These are phyloP conservation scores for Acrocephalus kingi DNA, from an alignment of 2,113 vertebrate genomes.

Conservation along the genomic window DNA sequence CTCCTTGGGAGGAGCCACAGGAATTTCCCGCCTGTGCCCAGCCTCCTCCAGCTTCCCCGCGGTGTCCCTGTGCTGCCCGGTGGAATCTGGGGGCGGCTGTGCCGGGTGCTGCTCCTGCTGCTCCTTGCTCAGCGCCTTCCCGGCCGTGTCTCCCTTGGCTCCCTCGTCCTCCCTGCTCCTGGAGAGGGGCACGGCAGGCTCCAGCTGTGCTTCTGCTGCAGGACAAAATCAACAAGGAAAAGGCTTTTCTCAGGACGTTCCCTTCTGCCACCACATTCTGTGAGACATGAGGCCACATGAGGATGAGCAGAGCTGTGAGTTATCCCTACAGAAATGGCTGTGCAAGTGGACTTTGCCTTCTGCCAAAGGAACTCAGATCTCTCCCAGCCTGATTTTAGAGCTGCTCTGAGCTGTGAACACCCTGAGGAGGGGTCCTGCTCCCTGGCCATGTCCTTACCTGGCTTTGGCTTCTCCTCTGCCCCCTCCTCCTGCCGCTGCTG, in stretches of 20 bases:
- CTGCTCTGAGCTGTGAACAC: not conserved
- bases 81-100: not conserved
- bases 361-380: not conserved
- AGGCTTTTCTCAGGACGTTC: not conserved
- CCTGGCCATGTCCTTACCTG: not conserved
- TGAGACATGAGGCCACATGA: not conserved
- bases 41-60: not conserved
- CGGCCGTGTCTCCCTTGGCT: not conserved
- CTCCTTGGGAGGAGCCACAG: not conserved
- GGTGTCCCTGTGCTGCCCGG: not conserved
- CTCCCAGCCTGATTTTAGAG: not conserved
- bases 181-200: not conserved
- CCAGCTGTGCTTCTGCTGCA: slow-evolving; percentile 26
- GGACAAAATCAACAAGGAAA: not conserved
- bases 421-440: not conserved
- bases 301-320: not conserved
- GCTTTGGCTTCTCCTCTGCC: slow-evolving; percentile 75
- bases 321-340: not conserved
- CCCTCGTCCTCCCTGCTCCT: slow-evolving; percentile 52
- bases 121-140: not conserved
- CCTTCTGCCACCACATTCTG: not conserved
- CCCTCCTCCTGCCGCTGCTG: slow-evolving; percentile 81
- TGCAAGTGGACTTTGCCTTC: not conserved
- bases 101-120: not conserved
- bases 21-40: not conserved